Evolutionary conservation across 2,113 vertebrate genomes (phyloP), one percentile per base, ranked within the genome.

Genomic region (Oxygymnocypris stewartii): DNA sequence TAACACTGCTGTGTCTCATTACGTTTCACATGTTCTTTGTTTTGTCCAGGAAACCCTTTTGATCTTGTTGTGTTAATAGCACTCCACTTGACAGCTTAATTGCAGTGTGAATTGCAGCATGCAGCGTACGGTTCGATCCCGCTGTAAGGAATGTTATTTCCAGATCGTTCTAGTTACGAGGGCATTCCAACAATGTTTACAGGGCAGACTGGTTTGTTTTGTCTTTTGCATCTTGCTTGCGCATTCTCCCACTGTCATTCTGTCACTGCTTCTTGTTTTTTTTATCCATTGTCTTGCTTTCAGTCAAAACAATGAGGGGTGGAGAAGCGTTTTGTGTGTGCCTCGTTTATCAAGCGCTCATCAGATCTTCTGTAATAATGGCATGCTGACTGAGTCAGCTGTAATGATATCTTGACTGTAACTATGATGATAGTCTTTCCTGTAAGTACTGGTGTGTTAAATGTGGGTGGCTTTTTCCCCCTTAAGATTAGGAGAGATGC

Each of bases 251-350:
- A 31, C 73, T 79, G 63, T 31, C 31, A 35, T 78, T 6, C 6
- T n/a, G 63, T 51, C 12, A 16, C 49, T 67, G 25, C 81, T 71
- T n/a, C 6, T 51, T n/a, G 57, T 71, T 82, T 82, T n/a, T n/a
- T 82, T 37, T 71, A 71, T 47, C 61, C 59, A 82, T 47, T 82
- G 79, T 82, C 25, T 44, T 47, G 20, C 37, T 65, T 42, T 65
- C 13, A 71, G 84, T 71, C 76, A 85, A 69, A 85, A 71, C 84
- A 85, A 65, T 40, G 12, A 69, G 9, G 76, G 44, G 44, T 69
- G 76, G 84, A 85, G n/a, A 79, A 79, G 51, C 18, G 10, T 31
- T 13, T 16, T 61, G 31, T 23, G 20, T 18, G 18, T 12, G 49
- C 65, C 49, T 61, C 16, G 4, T 20, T 84, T 84, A 63, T 79